Conservation (phyloP, 2,888 invertebrate species). For the Lathronympha strigana region DNA sequence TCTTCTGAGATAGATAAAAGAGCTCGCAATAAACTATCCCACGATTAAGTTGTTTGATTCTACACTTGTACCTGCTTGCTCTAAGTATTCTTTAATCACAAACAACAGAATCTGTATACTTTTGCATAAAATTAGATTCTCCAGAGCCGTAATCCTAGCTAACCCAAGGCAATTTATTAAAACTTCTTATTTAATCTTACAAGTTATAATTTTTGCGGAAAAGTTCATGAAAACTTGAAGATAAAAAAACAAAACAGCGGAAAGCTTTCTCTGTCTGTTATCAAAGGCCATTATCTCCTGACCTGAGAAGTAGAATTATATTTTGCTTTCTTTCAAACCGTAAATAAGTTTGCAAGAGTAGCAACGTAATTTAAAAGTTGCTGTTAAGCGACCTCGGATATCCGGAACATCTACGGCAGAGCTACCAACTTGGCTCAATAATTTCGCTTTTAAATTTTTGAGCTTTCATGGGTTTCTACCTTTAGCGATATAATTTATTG, state of each 20-base stretch:
- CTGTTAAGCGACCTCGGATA: conserved; percentile 47
- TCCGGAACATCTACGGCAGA: conserved; percentile 20
- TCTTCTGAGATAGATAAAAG: background rate
- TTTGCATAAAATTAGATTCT: conserved; percentile 58
- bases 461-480: background rate
- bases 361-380: conserved; percentile 80
- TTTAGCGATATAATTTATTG: background rate
- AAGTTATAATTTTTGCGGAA: conserved; percentile 81
- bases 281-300: conserved; percentile 82
- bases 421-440: background rate
- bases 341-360: conserved; percentile 76
- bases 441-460: conserved; percentile 12
- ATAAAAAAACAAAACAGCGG: conserved; percentile 83
- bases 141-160: conserved; percentile 69
- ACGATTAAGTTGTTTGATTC: background rate
- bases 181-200: conserved; percentile 80
- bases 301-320: conserved; percentile 82
- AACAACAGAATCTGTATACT: conserved; percentile 27
- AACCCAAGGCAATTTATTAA: conserved; percentile 77
- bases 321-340: conserved; percentile 65
- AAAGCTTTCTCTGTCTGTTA: conserved; percentile 82
- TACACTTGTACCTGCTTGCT: background rate
- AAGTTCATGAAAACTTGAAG: conserved; percentile 77
- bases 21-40: background rate
- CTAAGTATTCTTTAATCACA: conserved; percentile 8